Base-by-base conservation (phyloP, 2,888 invertebrate genomes). In the Idaea dimidiata region DNA sequence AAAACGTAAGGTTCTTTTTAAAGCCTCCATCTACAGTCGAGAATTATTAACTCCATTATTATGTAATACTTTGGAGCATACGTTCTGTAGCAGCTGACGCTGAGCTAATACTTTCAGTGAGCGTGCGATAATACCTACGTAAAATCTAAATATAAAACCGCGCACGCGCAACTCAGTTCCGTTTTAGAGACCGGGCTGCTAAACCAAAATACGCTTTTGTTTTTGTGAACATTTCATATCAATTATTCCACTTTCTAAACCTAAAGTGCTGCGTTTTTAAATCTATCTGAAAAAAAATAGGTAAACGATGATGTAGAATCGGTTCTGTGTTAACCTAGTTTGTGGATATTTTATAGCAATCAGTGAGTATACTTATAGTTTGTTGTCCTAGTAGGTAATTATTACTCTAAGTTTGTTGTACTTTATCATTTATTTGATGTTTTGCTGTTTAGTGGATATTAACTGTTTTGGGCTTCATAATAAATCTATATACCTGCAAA, bases 81-180 rank as follows among this genome's bases (percentile, higher is more conserved):
- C 58, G 31, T 31, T 43, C n/a, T 17, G 10, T 24, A 24, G 24
- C 43, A 43, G 43, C 10, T 43, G 43, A 43, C 43, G 43, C 43
- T 43, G 43, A 43, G 10, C 43, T 43, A 43, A 43, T 43, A 43
- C 43, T 43, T 43, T 43, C 43, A 43, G 43, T 10, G 43, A 17
- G 10, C 56, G 14, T 56, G 16, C 18, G 16, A 56, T 56, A 56
- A 56, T 56, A 56, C 17, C 56, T 17, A 56, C 56, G 56, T 18
- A 56, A 56, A 56, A 43, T 59, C 66, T 66, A 66, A 66, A 66
- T 60, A 66, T 66, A 66, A 59, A 7, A 58, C 61, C 16, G 65
- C 66, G 66, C 66, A 66, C 55, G 66, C 66, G 66, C 66, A 66
- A 24, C 58, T 57, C 31, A 55, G 43, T 56, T 18, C 56, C 17